These are phyloP conservation scores for Heteronetta atricapilla DNA, from an alignment of 2,113 vertebrate species.

Conservation along the genomic window DNA sequence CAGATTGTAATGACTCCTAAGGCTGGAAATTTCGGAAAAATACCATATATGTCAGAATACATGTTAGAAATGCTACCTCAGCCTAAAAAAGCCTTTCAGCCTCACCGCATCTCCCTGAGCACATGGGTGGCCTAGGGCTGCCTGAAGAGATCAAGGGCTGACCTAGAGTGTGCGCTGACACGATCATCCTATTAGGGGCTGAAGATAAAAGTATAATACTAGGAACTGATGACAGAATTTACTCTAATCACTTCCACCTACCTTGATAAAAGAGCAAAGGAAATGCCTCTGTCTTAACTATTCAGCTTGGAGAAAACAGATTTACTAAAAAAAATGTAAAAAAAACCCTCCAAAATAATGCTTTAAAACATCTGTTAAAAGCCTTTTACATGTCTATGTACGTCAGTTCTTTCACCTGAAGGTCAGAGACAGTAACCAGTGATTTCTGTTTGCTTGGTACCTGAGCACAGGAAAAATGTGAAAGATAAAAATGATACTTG, in stretches of 20 bases:
- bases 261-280: constrained; percentile 61
- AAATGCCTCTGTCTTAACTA: background rate
- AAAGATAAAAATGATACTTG: constrained; percentile 17
- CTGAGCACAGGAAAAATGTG: background rate
- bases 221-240: constrained; percentile 28
- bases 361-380: background rate
- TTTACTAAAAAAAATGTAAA: background rate
- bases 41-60: background rate
- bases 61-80: background rate
- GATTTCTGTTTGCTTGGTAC: background rate
- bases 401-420: background rate
- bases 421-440: background rate
- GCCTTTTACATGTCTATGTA: background rate
- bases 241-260: constrained; percentile 62
- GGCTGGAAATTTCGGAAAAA: background rate
- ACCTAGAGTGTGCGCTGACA: constrained; percentile 46
- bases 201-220: constrained; percentile 41
- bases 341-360: background rate
- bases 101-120: constrained; percentile 39
- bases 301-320: background rate
- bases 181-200: constrained; percentile 28
- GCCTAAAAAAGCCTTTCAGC: constrained; percentile 48
- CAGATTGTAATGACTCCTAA: background rate
- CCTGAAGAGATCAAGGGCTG: constrained; percentile 57
- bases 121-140: constrained; percentile 25